Conservation (phyloP, 2,888 invertebrate species). For the Tinea trinotella region DNA sequence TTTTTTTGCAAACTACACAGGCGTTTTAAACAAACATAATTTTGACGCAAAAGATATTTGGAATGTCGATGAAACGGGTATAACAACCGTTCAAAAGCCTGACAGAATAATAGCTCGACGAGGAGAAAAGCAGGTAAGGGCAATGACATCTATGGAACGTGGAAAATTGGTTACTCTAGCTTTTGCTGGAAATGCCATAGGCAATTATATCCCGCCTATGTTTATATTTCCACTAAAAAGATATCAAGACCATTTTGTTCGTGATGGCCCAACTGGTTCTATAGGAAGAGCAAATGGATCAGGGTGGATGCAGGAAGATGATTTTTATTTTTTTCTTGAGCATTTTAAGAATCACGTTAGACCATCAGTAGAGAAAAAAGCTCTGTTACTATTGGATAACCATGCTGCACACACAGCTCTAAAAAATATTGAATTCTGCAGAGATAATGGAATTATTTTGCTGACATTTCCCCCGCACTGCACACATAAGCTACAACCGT, state of each 20-base stretch:
- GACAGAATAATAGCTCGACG: conserved; percentile 33
- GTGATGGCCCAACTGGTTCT: conserved; percentile 29
- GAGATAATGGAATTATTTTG: conserved; percentile 31
- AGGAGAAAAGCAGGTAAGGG: conserved; percentile 37
- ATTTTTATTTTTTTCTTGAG: conserved; percentile 22
- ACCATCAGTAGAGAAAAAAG: conserved; percentile 18
- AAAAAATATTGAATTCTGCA: conserved; percentile 29
- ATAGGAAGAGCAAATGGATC: conserved; percentile 25
- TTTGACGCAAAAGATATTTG: conserved; percentile 38
- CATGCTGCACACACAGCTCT: conserved; percentile 22
- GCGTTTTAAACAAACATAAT: too few species aligned
- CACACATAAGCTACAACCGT: conserved; percentile 35
- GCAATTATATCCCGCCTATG: conserved; percentile 22
- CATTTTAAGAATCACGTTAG: conserved; percentile 20
- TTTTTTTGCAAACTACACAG: too few species aligned
- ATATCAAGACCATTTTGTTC: conserved; percentile 27
- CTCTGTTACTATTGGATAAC: conserved; percentile 22
- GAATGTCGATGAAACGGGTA: conserved; percentile 40
- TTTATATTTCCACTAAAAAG: conserved; percentile 28
- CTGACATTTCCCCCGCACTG: conserved; percentile 36
- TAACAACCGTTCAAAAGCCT: conserved; percentile 42
- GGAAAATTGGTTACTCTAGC: conserved; percentile 27
- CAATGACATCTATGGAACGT: conserved; percentile 36
- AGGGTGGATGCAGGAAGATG: conserved; percentile 25
- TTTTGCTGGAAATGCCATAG: conserved; percentile 22